A percentile compares a stretch with the other conserved stretches of the same genome.
Conservation (phyloP, 2,888 invertebrate species). For the Nemotelus nigrinus region DNA sequence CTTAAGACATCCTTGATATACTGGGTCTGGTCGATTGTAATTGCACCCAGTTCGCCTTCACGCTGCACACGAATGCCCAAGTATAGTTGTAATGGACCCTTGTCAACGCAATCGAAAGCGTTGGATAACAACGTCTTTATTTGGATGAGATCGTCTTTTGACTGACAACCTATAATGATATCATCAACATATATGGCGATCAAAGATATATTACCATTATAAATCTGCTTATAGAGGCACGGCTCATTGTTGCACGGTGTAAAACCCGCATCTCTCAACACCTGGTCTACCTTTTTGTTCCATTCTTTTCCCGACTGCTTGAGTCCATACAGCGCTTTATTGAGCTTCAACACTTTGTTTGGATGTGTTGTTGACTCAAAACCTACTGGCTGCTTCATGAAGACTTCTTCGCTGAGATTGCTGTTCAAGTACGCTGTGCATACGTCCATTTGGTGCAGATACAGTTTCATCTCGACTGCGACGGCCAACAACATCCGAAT, state of each 20-base stretch:
- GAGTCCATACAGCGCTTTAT: too few species aligned
- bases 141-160: background rate
- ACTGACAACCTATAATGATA: too few species aligned
- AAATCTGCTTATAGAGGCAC: too few species aligned
- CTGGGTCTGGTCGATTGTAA: background rate
- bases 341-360: too few species aligned
- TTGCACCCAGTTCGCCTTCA: background rate
- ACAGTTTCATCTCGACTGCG: constrained; percentile 1
- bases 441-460: constrained; percentile 24
- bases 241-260: too few species aligned
- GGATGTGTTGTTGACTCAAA: too few species aligned
- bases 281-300: too few species aligned
- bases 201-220: background rate
- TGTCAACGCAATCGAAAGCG: background rate
- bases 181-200: background rate
- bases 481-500: constrained; percentile 46
- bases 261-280: too few species aligned
- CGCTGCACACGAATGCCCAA: background rate
- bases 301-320: too few species aligned
- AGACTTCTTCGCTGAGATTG: background rate
- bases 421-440: constrained; percentile 30
- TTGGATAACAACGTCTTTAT: background rate
- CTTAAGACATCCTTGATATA: too few species aligned
- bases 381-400: too few species aligned
- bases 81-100: background rate